Evolutionary conservation across 1,140 invertebrate genomes (phyloP).

Genomic region (Neodiprion pinetum): DNA sequence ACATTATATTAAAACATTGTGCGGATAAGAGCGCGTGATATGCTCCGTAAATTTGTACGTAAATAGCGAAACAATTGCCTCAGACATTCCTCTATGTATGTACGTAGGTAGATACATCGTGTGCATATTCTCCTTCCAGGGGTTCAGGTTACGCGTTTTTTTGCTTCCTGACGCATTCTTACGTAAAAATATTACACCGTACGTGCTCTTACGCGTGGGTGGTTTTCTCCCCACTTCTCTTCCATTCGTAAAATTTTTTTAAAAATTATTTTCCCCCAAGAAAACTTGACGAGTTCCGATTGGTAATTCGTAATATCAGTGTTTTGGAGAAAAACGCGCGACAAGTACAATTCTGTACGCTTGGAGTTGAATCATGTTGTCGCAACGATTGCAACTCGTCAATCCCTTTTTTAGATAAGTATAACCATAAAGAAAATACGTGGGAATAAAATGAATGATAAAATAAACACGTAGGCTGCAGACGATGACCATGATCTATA

Average conservation of each 20-base stretch:
- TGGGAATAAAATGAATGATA: neutral
- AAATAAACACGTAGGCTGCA: constrained; percentile 9
- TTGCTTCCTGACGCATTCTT: constrained; percentile 1
- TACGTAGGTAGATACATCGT: too few relatives aligned
- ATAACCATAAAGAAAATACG: neutral
- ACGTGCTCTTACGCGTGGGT: neutral
- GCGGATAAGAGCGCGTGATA: constrained; percentile 29
- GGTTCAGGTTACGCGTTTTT: neutral
- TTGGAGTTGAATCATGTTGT: neutral
- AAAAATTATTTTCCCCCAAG: neutral
- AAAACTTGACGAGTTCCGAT: neutral
- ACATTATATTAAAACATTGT: constrained; percentile 37
- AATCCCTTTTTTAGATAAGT: neutral
- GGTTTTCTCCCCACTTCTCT: too few relatives aligned
- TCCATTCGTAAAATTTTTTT: neutral
- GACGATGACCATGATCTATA: constrained; percentile 18
- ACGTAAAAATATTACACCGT: constrained; percentile 1
- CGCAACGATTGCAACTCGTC: neutral
- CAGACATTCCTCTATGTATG: constrained; percentile 20
- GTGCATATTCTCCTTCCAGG: constrained; percentile 12
- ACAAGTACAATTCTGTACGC: too few relatives aligned
- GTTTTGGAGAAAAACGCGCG: too few relatives aligned
- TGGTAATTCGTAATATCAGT: too few relatives aligned
- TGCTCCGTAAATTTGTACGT: constrained; percentile 45
- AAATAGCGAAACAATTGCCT: constrained; percentile 18